Base-by-base conservation (phyloP, 2,888 invertebrate species). In the Lepidocyrtoides sp. region DNA sequence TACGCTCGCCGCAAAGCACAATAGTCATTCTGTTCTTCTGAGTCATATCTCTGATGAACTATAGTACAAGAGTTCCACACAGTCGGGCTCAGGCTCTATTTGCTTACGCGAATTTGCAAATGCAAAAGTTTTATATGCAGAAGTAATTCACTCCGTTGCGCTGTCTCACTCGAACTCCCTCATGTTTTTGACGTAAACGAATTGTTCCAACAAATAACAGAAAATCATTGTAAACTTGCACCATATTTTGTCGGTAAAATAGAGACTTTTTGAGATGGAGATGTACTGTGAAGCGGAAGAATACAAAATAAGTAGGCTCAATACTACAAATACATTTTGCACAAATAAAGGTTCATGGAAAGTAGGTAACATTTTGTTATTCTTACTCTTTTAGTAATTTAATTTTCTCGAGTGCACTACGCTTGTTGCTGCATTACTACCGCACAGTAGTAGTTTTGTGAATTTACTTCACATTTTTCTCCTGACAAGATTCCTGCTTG, bases 351-450 rank as follows among this genome's bases (percentile, higher is more conserved):
- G 44, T 44, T 5, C 44, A 44, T n/a, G n/a, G 29, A 17, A 57
- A 57, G 20, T 51, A 57, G 72, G 17, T 7, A 17, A 8, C 51
- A 17, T 7, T 54, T 54, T 20, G 20, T 54, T 3, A 4, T 2
- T 26, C 20, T 60, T 5, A 60, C 60, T 12, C n/a, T 44, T n/a
- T 48, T 2, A 32, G n/a, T 86, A 86, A 86, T 86, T 86, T 86
- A 86, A 86, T 86, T 86, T 86, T 36, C 41, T 86, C 60, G 44
- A 86, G 86, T 86, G 86, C 86, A 86, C 44, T 17, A 14, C 4
- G 60, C 26, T 26, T 2, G 26, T 26, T 60, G 23, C 26, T 7
- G 0, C 2, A 54, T 7, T n/a, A n/a, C n/a, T n/a, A 44, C 54
- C n/a, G 54, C 54, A n/a, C n/a, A n/a, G n/a, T n/a, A n/a, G n/a